Percentiles rank a stretch among this genome's conserved stretches.
phyloP scores from a whole-genome alignment of 2,113 vertebrate genomes.

The Chitala chitala region DNA sequence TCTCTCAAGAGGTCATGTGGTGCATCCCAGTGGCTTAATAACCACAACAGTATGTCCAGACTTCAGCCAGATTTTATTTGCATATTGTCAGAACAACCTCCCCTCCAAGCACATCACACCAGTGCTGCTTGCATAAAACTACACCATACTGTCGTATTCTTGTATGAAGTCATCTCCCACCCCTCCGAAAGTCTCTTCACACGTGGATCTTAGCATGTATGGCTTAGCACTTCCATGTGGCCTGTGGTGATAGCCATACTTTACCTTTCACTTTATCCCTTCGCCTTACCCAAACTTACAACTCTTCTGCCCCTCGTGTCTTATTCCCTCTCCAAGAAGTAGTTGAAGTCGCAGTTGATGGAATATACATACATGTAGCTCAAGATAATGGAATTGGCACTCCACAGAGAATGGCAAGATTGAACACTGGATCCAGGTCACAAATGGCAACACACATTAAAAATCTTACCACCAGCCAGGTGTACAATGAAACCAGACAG shows the following conservation, averaged over 20 bases:
- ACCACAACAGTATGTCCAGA: slow-evolving; percentile 1
- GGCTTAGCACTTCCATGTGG: not conserved
- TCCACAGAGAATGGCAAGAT: slow-evolving; percentile 12
- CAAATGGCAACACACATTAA: not conserved
- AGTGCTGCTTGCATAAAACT: not conserved
- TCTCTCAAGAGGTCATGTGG: not conserved
- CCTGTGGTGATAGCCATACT: slow-evolving; percentile 18
- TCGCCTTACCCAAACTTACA: slow-evolving; percentile 24
- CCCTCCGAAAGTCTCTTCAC: not conserved
- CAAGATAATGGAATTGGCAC: slow-evolving; percentile 1
- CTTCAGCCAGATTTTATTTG: slow-evolving; percentile 11
- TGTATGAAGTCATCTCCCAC: not conserved
- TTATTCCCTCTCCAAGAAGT: slow-evolving; percentile 16
- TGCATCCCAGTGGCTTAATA: not conserved
- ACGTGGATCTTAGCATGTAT: not conserved
- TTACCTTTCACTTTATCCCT: slow-evolving; percentile 17
- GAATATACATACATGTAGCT: slow-evolving; percentile 12
- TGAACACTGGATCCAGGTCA: slow-evolving; percentile 1
- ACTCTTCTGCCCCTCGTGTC: slow-evolving; percentile 19
- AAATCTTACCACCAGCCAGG: slow-evolving; percentile 25
- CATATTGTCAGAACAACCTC: not conserved
- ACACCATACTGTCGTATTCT: not conserved
- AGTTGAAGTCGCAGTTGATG: slow-evolving; percentile 14
- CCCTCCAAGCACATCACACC: not conserved
- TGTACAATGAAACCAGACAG: slow-evolving; percentile 1